Conservation (phyloP, 2,888 invertebrate genomes). For the Idaea aversata region DNA sequence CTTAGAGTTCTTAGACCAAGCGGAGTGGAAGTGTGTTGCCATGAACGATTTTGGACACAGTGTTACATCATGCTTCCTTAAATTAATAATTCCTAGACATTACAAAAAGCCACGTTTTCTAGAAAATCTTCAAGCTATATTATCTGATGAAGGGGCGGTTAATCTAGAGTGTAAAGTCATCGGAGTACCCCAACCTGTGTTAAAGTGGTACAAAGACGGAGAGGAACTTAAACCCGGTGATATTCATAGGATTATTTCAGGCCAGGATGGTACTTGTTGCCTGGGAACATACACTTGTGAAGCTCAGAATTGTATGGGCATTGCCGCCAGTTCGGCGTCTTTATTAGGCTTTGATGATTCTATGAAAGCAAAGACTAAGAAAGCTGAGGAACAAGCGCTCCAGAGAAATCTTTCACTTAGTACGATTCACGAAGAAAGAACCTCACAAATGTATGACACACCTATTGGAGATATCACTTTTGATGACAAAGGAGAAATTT, state of each 20-base stretch:
- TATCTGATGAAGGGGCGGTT: slow-evolving; percentile 94
- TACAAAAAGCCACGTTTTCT: slow-evolving; percentile 93
- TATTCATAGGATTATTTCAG: slow-evolving; percentile 93
- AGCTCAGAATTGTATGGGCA: slow-evolving; percentile 95
- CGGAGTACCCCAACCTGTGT: slow-evolving; percentile 92
- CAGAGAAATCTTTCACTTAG: slow-evolving; percentile 91
- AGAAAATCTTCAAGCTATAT: slow-evolving; percentile 90
- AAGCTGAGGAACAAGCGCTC: slow-evolving; percentile 73
- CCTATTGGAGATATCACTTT: slow-evolving; percentile 88
- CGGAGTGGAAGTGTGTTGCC: slow-evolving; percentile 95
- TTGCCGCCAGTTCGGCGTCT: slow-evolving; percentile 92
- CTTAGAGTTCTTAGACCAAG: slow-evolving; percentile 91
- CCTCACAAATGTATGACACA: slow-evolving; percentile 93
- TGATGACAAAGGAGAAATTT: slow-evolving; percentile 92
- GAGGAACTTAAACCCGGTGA: slow-evolving; percentile 94
- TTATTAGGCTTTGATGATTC: slow-evolving; percentile 92
- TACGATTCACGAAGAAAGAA: slow-evolving; percentile 94
- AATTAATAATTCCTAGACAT: slow-evolving; percentile 91
- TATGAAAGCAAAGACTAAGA: slow-evolving; percentile 75
- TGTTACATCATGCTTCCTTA: slow-evolving; percentile 91
- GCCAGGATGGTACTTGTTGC: slow-evolving; percentile 94
- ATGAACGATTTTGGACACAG: slow-evolving; percentile 94
- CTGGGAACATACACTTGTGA: slow-evolving; percentile 95
- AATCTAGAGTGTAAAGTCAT: slow-evolving; percentile 96
- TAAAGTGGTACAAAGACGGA: slow-evolving; percentile 96